Percentiles rank a stretch among this genome's conserved stretches.
phyloP scores from a whole-genome alignment of 2,113 vertebrate genomes.

The Aegotheles bennettii region DNA sequence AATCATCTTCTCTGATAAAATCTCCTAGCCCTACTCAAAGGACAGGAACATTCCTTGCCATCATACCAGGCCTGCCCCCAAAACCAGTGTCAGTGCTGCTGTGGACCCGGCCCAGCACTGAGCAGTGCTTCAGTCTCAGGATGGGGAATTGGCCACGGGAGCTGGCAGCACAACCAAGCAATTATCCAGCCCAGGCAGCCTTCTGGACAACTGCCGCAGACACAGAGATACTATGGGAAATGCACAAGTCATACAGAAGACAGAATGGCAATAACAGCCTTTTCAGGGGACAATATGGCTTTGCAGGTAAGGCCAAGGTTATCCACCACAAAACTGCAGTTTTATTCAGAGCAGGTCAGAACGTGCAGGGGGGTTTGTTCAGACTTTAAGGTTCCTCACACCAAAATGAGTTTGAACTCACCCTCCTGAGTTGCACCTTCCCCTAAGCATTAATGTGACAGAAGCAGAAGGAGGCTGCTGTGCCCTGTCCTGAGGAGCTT shows the following conservation, averaged over 20 bases:
- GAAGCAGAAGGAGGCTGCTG: not conserved
- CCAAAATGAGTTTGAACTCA: not conserved
- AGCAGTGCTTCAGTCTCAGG: not conserved
- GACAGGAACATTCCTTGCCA: not conserved
- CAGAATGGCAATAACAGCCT: not conserved
- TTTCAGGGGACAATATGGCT: not conserved
- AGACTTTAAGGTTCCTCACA: not conserved
- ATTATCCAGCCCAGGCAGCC: not conserved
- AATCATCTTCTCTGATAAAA: not conserved
- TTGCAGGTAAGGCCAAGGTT: not conserved
- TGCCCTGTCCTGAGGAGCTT: not conserved
- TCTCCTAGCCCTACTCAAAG: not conserved
- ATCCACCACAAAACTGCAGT: not conserved
- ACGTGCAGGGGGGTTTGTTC: not conserved
- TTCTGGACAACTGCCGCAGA: not conserved
- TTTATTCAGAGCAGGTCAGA: not conserved
- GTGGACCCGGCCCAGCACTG: not conserved
- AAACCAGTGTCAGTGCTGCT: not conserved
- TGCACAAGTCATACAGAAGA: not conserved
- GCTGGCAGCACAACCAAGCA: not conserved
- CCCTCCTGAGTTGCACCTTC: not conserved
- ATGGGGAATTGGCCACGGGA: not conserved
- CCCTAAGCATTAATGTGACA: not conserved
- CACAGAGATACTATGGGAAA: not conserved
- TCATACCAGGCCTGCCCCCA: not conserved